These are phyloP conservation scores for Megalops cyprinoides DNA, from an alignment of 2,797 vertebrate genomes.

Conservation along the genomic window DNA sequence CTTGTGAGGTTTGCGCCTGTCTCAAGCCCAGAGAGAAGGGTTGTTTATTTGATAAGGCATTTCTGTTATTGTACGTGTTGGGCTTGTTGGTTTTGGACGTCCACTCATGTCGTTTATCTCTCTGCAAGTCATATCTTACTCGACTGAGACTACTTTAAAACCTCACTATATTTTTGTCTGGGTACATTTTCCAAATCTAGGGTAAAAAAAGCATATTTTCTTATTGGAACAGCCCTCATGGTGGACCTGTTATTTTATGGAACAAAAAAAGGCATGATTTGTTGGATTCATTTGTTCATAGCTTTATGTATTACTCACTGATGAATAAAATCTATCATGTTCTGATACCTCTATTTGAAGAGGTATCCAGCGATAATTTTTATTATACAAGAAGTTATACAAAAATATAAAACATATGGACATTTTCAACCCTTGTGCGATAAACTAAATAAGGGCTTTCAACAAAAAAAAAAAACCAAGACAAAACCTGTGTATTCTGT, in stretches of 20 bases:
- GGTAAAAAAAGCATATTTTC: constrained; percentile 16
- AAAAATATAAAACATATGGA: background rate
- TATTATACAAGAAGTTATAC: too few species aligned
- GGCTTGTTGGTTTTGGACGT: constrained; percentile 35
- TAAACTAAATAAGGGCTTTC: background rate
- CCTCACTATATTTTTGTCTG: constrained; percentile 30
- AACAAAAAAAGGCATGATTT: background rate
- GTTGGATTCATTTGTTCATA: background rate
- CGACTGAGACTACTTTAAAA: constrained; percentile 32
- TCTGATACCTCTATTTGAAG: background rate
- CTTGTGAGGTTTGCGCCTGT: constrained; percentile 21
- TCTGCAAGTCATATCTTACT: constrained; percentile 27
- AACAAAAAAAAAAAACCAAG: background rate
- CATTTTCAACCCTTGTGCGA: constrained; percentile 1
- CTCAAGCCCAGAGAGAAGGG: constrained; percentile 27
- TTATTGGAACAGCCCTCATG: background rate
- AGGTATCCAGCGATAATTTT: too few species aligned
- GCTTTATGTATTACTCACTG: background rate
- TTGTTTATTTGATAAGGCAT: constrained; percentile 37
- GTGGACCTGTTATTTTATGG: constrained; percentile 1
- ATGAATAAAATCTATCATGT: background rate
- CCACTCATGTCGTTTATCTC: constrained; percentile 31
- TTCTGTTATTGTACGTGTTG: constrained; percentile 33
- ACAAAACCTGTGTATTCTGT: background rate
- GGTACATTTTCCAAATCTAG: constrained; percentile 27